These are phyloP conservation scores for Oligia latruncula DNA, from an alignment of 2,888 invertebrate species.

Conservation along the genomic window DNA sequence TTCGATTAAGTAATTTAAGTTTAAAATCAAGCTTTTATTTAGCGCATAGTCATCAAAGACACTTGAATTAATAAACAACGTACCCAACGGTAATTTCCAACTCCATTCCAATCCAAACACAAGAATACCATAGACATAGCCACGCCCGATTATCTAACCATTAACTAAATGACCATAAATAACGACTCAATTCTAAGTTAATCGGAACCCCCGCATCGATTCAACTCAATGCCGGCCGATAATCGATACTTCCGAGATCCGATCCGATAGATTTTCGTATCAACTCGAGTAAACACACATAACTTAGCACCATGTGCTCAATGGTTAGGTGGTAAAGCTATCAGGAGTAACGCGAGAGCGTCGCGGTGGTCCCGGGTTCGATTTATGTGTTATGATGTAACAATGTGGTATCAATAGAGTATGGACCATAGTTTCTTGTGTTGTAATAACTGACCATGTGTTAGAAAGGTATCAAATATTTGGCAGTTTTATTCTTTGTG, in stretches of 20 bases:
- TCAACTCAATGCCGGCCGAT: slow-evolving; percentile 49
- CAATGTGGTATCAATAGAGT: slow-evolving; percentile 32
- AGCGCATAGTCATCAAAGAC: neutral
- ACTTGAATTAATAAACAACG: neutral
- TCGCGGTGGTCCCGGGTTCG: slow-evolving; percentile 62
- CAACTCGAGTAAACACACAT: slow-evolving; percentile 48
- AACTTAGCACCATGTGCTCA: slow-evolving; percentile 55
- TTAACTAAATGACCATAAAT: slow-evolving; percentile 57
- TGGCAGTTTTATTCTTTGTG: slow-evolving; percentile 15
- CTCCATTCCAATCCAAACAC: slow-evolving; percentile 10
- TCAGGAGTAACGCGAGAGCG: slow-evolving; percentile 64
- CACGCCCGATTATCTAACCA: slow-evolving; percentile 32
- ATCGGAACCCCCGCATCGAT: slow-evolving; percentile 65
- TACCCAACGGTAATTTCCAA: neutral
- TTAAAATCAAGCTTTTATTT: neutral
- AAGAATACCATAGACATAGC: neutral
- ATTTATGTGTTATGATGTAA: slow-evolving; percentile 62
- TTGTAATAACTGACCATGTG: neutral
- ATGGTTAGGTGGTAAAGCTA: slow-evolving; percentile 48
- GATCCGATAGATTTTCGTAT: slow-evolving; percentile 61
- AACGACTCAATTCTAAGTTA: slow-evolving; percentile 53
- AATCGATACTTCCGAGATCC: slow-evolving; percentile 70
- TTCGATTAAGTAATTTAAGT: neutral
- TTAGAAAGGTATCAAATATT: slow-evolving; percentile 14
- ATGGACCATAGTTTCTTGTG: slow-evolving; percentile 11